A percentile compares a stretch with the other conserved stretches of the same genome.
These are phyloP conservation scores for Cirrhinus mrigala DNA, from an alignment of 2,797 vertebrate genomes.

Conservation along the genomic window DNA sequence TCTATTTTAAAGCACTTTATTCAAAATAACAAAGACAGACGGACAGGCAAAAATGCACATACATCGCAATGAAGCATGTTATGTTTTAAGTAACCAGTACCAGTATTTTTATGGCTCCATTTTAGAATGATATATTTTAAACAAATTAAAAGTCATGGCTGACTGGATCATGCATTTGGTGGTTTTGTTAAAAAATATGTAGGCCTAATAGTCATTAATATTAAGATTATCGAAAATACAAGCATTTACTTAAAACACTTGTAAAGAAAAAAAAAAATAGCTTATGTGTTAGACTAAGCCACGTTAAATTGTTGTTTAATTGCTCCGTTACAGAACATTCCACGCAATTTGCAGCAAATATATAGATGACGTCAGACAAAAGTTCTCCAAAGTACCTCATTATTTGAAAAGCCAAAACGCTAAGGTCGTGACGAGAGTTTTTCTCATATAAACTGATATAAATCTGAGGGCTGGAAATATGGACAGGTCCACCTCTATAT, in stretches of 20 bases:
- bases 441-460: constrained; percentile 1
- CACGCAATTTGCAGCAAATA: background rate
- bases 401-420: constrained; percentile 13
- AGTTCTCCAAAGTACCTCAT: constrained; percentile 10
- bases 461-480: background rate
- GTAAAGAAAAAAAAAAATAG: background rate
- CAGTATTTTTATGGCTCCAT: constrained; percentile 9
- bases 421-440: constrained; percentile 9
- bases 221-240: background rate
- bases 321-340: background rate
- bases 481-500: background rate
- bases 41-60: constrained; percentile 81
- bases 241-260: background rate
- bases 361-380: constrained; percentile 23
- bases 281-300: background rate
- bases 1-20: constrained; percentile 88
- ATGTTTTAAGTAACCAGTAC: background rate
- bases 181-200: background rate
- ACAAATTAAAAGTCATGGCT: background rate
- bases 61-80: constrained; percentile 55
- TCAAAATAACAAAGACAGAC: constrained; percentile 87
- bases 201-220: background rate
- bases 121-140: constrained; percentile 6
- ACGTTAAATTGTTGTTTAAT: background rate
- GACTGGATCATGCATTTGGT: background rate